phyloP scores from a whole-genome alignment of 2,797 vertebrate genomes.

The Falco rusticolus region DNA sequence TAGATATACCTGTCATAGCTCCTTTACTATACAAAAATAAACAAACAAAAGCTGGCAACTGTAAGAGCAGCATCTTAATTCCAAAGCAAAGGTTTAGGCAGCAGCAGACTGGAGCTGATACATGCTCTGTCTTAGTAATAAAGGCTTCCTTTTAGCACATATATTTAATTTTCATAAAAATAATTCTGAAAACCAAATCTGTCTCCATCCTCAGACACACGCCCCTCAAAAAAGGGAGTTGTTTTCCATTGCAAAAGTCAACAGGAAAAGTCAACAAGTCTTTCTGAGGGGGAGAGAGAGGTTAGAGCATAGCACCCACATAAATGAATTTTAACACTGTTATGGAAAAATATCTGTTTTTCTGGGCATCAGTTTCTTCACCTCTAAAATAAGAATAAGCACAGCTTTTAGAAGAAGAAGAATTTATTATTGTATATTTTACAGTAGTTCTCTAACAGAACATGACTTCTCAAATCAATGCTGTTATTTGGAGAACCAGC shows the following conservation, averaged over 20 bases:
- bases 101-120: background rate
- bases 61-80: background rate
- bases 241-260: background rate
- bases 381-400: background rate
- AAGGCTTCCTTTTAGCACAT: background rate
- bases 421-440: background rate
- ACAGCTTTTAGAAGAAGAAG: background rate
- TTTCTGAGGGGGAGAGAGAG: background rate
- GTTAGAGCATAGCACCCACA: background rate
- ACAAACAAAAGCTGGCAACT: background rate
- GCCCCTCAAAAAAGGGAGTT: background rate
- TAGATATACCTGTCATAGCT: background rate
- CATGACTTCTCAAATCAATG: background rate
- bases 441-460: background rate
- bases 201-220: background rate
- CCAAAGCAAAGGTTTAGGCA: background rate
- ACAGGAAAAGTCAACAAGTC: background rate
- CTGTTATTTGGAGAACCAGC: background rate
- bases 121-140: background rate
- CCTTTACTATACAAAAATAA: background rate
- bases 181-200: background rate
- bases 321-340: background rate
- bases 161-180: background rate
- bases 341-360: background rate
- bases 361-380: background rate